Percentiles rank a stretch among this genome's conserved stretches.
These are phyloP conservation scores for Glomeris marginata DNA, from an alignment of 2,888 invertebrate species.

Conservation along the genomic window DNA sequence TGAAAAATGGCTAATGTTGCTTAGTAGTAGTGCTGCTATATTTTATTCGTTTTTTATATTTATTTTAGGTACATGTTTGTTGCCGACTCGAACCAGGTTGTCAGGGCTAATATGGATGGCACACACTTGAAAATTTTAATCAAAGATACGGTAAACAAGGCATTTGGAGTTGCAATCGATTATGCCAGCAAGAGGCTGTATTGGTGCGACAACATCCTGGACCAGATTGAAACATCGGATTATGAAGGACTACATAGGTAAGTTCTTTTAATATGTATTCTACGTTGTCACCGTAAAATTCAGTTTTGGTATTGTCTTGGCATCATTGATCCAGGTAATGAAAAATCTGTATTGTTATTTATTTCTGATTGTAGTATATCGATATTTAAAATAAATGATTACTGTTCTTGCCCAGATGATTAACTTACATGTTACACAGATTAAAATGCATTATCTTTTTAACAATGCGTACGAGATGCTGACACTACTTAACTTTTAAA, in stretches of 20 bases:
- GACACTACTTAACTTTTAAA: too few species aligned
- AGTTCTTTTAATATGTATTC: not conserved
- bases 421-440: too few species aligned
- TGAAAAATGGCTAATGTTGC: not conserved
- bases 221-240: conserved; percentile 91
- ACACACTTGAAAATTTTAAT: conserved; percentile 67
- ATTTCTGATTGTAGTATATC: too few species aligned
- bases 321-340: too few species aligned
- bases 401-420: too few species aligned
- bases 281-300: not conserved
- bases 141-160: conserved; percentile 83
- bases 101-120: conserved; percentile 90
- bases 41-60: conserved; percentile 1
- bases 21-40: not conserved
- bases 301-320: too few species aligned
- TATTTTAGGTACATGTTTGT: conserved; percentile 37
- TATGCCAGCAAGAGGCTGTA: conserved; percentile 77
- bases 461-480: too few species aligned
- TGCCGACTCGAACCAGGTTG: conserved; percentile 36
- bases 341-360: too few species aligned
- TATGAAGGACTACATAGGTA: conserved; percentile 70
- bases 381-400: too few species aligned
- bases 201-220: conserved; percentile 90
- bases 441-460: too few species aligned
- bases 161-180: conserved; percentile 81